A percentile compares a stretch with the other conserved stretches of the same genome.
Conservation (phyloP, 2,888 invertebrate species). For the Venustoraphidia nigricollis region DNA sequence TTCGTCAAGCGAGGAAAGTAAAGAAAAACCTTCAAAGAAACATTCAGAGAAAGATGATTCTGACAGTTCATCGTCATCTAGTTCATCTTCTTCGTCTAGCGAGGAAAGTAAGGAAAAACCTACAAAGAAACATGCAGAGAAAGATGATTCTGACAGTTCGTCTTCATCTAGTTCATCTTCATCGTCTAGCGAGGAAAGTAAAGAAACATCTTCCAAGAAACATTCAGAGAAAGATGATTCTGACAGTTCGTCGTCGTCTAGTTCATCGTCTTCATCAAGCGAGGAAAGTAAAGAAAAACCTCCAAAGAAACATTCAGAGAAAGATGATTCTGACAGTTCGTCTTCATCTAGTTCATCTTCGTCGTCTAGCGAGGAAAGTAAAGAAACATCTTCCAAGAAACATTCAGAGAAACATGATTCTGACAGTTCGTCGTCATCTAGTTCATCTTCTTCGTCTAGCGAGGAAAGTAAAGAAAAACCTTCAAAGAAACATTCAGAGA, state of each 20-base stretch:
- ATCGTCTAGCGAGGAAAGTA: too few species aligned
- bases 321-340: not conserved
- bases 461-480: not conserved
- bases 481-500: not conserved
- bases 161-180: not conserved
- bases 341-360: not conserved
- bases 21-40: not conserved
- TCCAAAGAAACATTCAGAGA: conserved; percentile 2
- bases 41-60: not conserved
- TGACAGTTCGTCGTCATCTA: not conserved
- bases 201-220: not conserved
- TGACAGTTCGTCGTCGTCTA: not conserved
- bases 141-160: not conserved
- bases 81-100: not conserved
- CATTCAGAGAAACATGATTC: not conserved
- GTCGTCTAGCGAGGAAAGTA: not conserved
- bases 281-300: conserved; percentile 20
- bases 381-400: not conserved
- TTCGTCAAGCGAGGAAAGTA: not conserved
- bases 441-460: not conserved
- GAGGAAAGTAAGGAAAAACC: too few species aligned
- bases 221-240: not conserved
- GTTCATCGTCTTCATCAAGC: not conserved
- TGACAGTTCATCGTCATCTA: not conserved
- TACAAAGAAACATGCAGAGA: too few species aligned